phyloP scores from a whole-genome alignment of 2,797 vertebrate genomes.

The Alectoris magna region DNA sequence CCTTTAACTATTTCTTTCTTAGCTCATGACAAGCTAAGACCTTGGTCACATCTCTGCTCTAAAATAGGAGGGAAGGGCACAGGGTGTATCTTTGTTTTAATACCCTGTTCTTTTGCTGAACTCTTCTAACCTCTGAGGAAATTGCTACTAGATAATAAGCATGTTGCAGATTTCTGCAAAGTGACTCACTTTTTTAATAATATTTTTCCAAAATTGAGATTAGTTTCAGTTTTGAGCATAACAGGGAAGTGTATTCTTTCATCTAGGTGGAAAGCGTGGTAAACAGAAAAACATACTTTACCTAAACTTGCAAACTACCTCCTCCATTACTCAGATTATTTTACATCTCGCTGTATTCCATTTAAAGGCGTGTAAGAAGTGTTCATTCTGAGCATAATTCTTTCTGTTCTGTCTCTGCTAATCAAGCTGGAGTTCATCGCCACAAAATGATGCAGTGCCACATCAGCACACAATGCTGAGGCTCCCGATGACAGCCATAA shows the following conservation, averaged over 20 bases:
- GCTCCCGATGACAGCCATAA: background rate
- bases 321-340: slow-evolving; percentile 6
- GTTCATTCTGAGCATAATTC: background rate
- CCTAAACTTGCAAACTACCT: background rate
- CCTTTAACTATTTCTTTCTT: background rate
- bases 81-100: background rate
- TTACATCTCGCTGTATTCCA: background rate
- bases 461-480: background rate
- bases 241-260: background rate
- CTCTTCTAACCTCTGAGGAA: background rate
- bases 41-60: background rate
- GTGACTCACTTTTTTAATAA: background rate
- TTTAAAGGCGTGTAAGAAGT: slow-evolving; percentile 2
- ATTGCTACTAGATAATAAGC: background rate
- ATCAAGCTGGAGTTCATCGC: background rate
- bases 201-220: background rate
- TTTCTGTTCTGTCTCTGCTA: background rate
- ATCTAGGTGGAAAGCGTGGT: background rate
- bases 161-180: background rate
- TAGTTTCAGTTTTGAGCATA: background rate
- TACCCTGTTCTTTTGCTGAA: background rate
- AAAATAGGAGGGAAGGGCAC: background rate
- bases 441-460: slow-evolving; percentile 16
- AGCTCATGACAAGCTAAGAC: background rate
- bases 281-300: background rate